phyloP scores from a whole-genome alignment of 2,113 vertebrate genomes.

The Laterallus jamaicensis region DNA sequence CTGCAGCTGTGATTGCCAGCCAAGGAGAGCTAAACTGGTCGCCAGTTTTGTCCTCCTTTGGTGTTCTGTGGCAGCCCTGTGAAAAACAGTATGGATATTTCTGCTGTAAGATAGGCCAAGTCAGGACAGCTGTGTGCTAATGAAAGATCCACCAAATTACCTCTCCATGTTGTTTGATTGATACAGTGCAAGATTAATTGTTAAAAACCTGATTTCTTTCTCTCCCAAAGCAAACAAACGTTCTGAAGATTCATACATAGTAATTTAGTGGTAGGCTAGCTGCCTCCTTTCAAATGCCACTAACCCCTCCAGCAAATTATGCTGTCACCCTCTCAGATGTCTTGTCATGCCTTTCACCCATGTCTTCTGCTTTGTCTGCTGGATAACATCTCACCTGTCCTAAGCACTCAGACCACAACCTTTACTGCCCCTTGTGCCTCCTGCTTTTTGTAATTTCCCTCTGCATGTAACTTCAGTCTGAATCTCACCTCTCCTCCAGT shows the following conservation, averaged over 20 bases:
- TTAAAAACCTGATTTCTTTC: neutral
- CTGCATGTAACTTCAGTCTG: neutral
- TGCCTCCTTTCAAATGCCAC: neutral
- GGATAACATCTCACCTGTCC: neutral
- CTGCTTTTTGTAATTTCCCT: neutral
- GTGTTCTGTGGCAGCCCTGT: neutral
- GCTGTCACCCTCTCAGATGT: neutral
- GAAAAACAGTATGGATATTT: neutral
- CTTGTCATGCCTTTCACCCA: neutral
- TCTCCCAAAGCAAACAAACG: neutral
- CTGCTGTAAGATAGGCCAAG: neutral
- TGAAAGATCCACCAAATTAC: neutral
- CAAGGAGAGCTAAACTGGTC: neutral
- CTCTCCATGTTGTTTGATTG: rapidly evolving
- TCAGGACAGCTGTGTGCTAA: rapidly evolving
- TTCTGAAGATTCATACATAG: neutral
- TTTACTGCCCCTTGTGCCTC: neutral
- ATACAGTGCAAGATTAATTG: neutral
- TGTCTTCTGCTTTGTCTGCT: neutral
- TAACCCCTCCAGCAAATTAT: neutral
- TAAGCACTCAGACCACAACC: neutral
- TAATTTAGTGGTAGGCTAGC: neutral
- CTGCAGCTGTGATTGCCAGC: neutral
- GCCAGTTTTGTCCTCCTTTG: neutral
- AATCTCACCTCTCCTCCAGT: neutral